Evolutionary conservation across 1,140 invertebrate species (phyloP), one percentile per base, ranked within the genome.

Genomic region (Helicoverpa zea): DNA sequence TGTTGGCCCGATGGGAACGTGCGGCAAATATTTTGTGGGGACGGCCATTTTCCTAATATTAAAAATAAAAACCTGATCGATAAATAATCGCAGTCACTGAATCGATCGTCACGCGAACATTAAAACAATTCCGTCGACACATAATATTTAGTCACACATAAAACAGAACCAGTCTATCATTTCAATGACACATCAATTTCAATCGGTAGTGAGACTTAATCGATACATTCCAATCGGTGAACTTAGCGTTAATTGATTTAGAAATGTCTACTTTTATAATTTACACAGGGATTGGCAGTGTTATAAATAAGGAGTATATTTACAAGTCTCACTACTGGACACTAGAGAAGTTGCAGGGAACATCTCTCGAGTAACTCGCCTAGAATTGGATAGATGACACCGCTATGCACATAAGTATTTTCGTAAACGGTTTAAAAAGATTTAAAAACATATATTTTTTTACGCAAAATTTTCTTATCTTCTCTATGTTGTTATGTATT

Each of bases 11-110:
- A 82, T 83, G 77, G 56, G 59, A 51, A 61, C 76, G 61, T 66
- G 72, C 76, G 59, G 47, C 70, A 49, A 80, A 83, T 80, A 83
- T 83, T 83, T 82, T 76, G 78, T 70, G 63, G 56, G 74, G 68
- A 80, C 78, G 59, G 66, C 29, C 61, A 78, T 63, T 49, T 76
- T 64, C 3, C 12, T 23, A 66, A 11, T 12, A 23, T 66, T 43
- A 49, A 47, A 29, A 18, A 18, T 58, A 29, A 29, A 64, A 59
- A 58, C 30, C 18, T 59, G 35, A 66, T 58, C 30, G 58, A 23
- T 23, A 74, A 56, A 74, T 59, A 76, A 76, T 76, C 58, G 74
- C 35, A 76, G 9, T 30, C 29, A 72, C 14, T 16, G 51, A 70
- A 23, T 70, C 66, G 49, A 51, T 35, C 11, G 18, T 72, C 29